Evolutionary conservation across 2,797 vertebrate genomes (phyloP).

Genomic region (Pogoniulus pusillus): DNA sequence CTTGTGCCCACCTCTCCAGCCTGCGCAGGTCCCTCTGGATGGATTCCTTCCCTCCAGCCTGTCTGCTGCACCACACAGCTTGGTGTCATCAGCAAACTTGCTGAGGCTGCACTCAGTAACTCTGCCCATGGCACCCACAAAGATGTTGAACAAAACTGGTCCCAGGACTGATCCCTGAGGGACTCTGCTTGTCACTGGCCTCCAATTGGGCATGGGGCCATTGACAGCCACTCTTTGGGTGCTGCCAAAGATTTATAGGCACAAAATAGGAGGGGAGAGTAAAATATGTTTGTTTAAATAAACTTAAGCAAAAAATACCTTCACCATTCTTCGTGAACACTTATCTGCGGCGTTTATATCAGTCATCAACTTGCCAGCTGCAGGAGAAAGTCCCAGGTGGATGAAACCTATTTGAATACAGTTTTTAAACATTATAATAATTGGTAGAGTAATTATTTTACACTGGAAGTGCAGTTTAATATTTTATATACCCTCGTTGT

Average conservation of each 20-base stretch:
- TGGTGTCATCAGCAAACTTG: too few species aligned
- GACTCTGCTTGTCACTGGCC: too few species aligned
- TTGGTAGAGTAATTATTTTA: constrained; percentile 52
- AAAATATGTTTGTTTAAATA: background rate
- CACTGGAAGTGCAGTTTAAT: constrained; percentile 16
- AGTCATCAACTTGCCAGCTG: background rate
- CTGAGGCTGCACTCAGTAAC: too few species aligned
- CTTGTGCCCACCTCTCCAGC: too few species aligned
- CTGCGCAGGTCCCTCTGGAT: too few species aligned
- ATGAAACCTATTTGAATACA: constrained; percentile 30
- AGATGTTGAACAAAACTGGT: too few species aligned
- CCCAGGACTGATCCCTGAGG: too few species aligned
- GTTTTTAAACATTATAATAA: constrained; percentile 45
- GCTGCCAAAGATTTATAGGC: background rate
- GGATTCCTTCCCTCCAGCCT: too few species aligned
- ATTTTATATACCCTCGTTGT: constrained; percentile 22
- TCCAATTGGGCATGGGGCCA: too few species aligned
- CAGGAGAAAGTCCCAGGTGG: constrained; percentile 19
- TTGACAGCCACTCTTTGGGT: too few species aligned
- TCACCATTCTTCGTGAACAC: constrained; percentile 4
- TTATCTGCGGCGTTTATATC: background rate
- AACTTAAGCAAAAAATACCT: constrained; percentile 2
- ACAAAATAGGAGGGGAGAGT: background rate
- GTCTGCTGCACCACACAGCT: too few species aligned
- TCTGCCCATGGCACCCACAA: too few species aligned